Evolutionary conservation across 2,113 vertebrate genomes (phyloP).

Genomic region (Coracopsis vasa): DNA sequence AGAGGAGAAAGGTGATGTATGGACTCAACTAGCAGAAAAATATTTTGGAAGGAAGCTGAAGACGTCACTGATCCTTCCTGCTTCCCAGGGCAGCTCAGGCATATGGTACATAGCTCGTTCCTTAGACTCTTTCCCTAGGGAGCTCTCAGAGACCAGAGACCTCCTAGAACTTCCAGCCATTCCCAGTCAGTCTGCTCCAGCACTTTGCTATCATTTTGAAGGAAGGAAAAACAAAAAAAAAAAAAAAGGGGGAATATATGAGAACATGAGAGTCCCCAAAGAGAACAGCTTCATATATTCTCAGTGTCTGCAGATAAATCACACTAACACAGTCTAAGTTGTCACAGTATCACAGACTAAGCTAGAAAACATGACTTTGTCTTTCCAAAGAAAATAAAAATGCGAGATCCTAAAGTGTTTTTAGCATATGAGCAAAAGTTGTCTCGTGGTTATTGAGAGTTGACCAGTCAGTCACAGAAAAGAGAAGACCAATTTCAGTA

Average conservation of each 20-base stretch:
- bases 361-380: neutral
- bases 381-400: neutral
- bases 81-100: neutral
- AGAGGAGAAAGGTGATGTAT: neutral
- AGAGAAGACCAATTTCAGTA: neutral
- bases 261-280: neutral
- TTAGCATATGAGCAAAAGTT: neutral
- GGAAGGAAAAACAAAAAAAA: neutral
- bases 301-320: neutral
- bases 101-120: accelerated
- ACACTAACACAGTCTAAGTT: neutral
- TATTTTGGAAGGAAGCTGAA: neutral
- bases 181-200: neutral
- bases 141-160: neutral
- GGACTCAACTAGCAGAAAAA: neutral
- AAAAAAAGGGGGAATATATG: neutral
- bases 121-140: neutral
- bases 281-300: neutral
- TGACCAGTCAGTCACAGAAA: neutral
- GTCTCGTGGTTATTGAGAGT: neutral
- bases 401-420: neutral
- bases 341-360: neutral
- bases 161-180: neutral
- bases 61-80: neutral
- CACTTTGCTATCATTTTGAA: neutral